A percentile compares a stretch with the other conserved stretches of the same genome.
These are phyloP conservation scores for Arctopsyche grandis DNA, from an alignment of 1,140 invertebrate species.

Conservation along the genomic window DNA sequence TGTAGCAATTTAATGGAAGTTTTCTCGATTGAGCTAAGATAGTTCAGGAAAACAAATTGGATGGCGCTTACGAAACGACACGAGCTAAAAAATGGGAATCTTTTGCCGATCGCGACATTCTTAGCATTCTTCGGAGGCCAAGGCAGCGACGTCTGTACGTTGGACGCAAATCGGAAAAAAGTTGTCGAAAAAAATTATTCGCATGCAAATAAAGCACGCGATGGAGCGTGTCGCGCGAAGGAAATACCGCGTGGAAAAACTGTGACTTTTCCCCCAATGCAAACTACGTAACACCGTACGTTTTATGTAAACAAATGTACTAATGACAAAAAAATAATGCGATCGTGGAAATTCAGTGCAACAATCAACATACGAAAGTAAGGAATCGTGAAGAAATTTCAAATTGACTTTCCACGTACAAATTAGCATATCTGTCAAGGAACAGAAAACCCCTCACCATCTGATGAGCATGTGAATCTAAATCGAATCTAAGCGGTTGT, in stretches of 20 bases:
- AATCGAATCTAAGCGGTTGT: background rate
- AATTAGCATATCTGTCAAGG: background rate
- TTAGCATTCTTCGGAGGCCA: conserved; percentile 19
- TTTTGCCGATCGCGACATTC: conserved; percentile 13
- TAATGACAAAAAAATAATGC: background rate
- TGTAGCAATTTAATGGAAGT: background rate
- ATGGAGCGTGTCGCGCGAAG: background rate
- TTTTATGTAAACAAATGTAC: too few relatives aligned
- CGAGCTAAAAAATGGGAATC: background rate
- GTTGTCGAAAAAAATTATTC: background rate
- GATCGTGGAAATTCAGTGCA: background rate
- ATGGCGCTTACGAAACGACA: background rate
- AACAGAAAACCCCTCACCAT: background rate
- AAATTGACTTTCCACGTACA: background rate
- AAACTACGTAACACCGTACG: too few relatives aligned
- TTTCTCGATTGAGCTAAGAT: background rate
- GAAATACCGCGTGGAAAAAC: background rate
- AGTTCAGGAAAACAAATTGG: background rate
- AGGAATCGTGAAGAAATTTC: background rate
- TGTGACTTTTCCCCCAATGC: background rate
- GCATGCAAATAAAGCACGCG: conserved; percentile 4
- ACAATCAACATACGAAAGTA: conserved; percentile 9
- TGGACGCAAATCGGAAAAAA: background rate
- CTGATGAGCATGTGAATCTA: background rate
- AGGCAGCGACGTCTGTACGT: conserved; percentile 14